Evolutionary conservation across 2,797 vertebrate genomes (phyloP).

Genomic region (Molossus molossus): DNA sequence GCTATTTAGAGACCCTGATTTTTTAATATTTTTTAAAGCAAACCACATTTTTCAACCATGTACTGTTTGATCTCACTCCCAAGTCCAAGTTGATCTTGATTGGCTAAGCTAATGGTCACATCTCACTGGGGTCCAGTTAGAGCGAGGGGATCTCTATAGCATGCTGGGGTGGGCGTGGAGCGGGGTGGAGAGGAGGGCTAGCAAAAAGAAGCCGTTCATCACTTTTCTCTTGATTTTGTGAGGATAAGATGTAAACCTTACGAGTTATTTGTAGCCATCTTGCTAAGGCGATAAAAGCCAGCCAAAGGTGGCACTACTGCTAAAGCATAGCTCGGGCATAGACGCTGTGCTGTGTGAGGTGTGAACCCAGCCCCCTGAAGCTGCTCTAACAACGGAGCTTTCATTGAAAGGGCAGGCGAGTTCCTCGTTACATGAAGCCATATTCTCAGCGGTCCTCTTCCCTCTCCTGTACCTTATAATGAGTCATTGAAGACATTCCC

Average conservation of each 20-base stretch:
- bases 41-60: background rate
- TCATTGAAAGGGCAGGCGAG: background rate
- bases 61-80: background rate
- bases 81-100: background rate
- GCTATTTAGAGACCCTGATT: background rate
- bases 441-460: background rate
- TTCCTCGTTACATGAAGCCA: background rate
- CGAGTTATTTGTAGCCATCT: background rate
- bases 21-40: conserved; percentile 1
- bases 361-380: background rate
- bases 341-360: background rate
- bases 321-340: background rate
- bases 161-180: background rate
- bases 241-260: background rate
- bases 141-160: background rate
- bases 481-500: background rate
- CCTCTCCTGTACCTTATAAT: background rate
- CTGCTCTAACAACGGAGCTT: background rate
- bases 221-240: conserved; percentile 8
- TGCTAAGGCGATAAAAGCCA: background rate
- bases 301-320: background rate
- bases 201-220: background rate
- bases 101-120: background rate
- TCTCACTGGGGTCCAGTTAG: background rate
- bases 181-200: background rate